Evolutionary conservation across 2,888 invertebrate genomes (phyloP), one percentile per base, ranked within the genome.

Genomic region (Pristionchus arcanus): DNA sequence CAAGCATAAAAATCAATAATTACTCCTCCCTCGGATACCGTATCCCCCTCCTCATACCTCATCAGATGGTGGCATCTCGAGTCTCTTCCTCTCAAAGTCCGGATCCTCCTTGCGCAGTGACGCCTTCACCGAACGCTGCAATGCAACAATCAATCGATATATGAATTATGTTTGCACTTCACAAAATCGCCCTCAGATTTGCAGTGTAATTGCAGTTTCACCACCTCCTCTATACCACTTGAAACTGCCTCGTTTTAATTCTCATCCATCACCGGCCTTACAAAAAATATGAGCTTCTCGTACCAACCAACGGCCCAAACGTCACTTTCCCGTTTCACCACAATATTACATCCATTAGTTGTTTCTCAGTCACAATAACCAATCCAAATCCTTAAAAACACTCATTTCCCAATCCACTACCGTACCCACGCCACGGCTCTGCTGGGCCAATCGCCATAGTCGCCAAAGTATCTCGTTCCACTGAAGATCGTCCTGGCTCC

Each of bases 51-150:
- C 1, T 37, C 53, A 28, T 74, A 88, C 87, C 87, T 88, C 87
- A 55, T 88, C 87, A 15, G 87, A 74, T 2, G 55, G 87, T 34
- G 71, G 31, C 87, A 88, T 74, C 55, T 88, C 87, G 53, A 88
- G 53, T 74, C 87, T 49, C 31, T 88, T 88, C 74, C 87, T 71
- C 87, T 88, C 87, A 66, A 88, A 88, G n/a, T 88, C 87, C 25
- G 87, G 87, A 25, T 88, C 87, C 55, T 88, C 87, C 74, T 88
- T 88, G 25, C 87, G 71, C 19, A 71, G 71, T 2, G 74, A 53
- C 31, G 87, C 87, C 71, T 88, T 71, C n/a, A 63, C 87, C 21
- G 66, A 53, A 11, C 66, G 42, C 87, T 87, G 68, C 37, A 87
- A 68, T 34, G n/a, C 4, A 4, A 7, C 25, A 25, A 84, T 59